phyloP scores from a whole-genome alignment of 2,888 invertebrate genomes.

The Lissonota sp. region DNA sequence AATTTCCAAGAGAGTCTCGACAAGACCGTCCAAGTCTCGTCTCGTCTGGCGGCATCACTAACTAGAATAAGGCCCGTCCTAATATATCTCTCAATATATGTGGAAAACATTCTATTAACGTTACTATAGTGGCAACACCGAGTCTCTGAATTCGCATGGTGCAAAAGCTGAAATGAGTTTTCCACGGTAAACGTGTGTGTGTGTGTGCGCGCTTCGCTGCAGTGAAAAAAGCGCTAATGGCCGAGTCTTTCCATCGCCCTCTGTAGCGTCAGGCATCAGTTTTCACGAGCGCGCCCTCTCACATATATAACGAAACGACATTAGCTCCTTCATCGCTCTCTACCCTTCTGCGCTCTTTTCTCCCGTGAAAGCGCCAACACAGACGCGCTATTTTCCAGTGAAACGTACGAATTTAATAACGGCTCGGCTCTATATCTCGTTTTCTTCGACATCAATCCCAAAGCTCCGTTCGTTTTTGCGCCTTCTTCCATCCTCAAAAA shows the following conservation, averaged over 20 bases:
- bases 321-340: conserved; percentile 37
- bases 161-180: conserved; percentile 52
- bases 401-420: conserved; percentile 56
- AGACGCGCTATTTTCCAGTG: too few relatives aligned
- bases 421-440: too few relatives aligned
- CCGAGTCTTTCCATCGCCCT: conserved; percentile 31
- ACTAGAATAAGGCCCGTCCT: conserved; percentile 29
- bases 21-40: conserved; percentile 13
- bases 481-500: conserved; percentile 6
- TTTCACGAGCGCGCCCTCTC: conserved; percentile 6
- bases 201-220: neutral
- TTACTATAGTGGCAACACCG: conserved; percentile 20
- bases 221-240: conserved; percentile 56
- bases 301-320: conserved; percentile 43
- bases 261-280: conserved; percentile 18
- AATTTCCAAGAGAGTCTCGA: conserved; percentile 30
- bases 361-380: conserved; percentile 36
- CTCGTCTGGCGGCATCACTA: neutral
- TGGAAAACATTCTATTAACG: too few relatives aligned
- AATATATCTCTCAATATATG: too few relatives aligned
- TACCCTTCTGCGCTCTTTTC: too few relatives aligned
- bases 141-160: conserved; percentile 34
- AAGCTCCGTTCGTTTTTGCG: neutral
- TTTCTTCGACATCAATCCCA: conserved; percentile 18
- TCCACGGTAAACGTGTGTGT: conserved; percentile 10